phyloP scores from a whole-genome alignment of 2,113 vertebrate genomes.

The Stictonetta naevosa region DNA sequence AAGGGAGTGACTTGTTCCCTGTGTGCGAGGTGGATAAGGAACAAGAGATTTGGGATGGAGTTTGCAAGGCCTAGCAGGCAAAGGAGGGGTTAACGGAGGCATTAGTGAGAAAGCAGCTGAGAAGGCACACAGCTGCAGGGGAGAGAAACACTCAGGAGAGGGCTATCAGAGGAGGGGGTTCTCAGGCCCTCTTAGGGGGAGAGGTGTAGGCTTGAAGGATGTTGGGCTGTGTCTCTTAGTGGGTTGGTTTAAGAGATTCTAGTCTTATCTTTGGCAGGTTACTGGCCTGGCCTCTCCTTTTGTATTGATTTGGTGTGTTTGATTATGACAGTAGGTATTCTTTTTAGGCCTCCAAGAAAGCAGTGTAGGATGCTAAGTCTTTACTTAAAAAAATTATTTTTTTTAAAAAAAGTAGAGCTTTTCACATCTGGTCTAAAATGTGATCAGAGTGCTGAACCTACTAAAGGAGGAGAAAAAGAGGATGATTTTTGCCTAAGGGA shows the following conservation, averaged over 20 bases:
- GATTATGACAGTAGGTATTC: background rate
- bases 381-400: too few species aligned
- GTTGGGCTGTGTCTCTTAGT: background rate
- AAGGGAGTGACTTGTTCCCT: background rate
- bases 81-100: constrained; percentile 35
- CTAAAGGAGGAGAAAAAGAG: background rate
- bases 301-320: background rate
- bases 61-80: background rate
- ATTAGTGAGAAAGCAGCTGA: constrained; percentile 60
- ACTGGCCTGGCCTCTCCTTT: background rate
- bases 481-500: background rate
- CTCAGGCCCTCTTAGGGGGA: background rate
- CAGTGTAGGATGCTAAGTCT: background rate
- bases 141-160: constrained; percentile 37
- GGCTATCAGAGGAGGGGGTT: background rate
- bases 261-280: background rate
- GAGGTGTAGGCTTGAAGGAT: background rate
- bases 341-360: background rate
- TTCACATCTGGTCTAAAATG: background rate
- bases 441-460: background rate
- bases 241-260: background rate
- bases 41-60: background rate
- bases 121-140: constrained; percentile 62
- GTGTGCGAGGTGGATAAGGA: background rate
- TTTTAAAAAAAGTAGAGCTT: background rate